Evolutionary conservation across 37 sponge, comb jelly and placozoan species (phyloP), one percentile per base, ranked within the genome.

Genomic region (Cliona cf. orientalis): DNA sequence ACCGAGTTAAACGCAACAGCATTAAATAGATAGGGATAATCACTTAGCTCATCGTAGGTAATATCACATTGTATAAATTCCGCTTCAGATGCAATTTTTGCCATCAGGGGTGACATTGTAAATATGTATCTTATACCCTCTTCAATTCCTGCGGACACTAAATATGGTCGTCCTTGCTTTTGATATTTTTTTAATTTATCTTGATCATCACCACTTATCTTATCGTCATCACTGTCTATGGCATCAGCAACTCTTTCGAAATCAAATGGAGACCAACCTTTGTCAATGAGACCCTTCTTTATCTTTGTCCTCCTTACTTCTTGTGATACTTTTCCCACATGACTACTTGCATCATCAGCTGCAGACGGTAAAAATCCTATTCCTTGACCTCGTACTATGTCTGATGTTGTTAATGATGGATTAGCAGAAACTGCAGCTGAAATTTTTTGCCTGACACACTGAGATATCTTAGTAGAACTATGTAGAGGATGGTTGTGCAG

Each of bases 181-280:
- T 33, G 21, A 26, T 49, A 76, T 60, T 76, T 60, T 61, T 2
- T 14, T 17, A 62, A 36, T 28, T 76, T 76, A 12, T 76, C 64
- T 23, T 37, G 17, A 6, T 28, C 45, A 76, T 76, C 78, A 60
- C 42, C 64, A 61, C 78, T 61, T 5, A 62, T 29, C 22, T 38
- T 3, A 76, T 61, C 61, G 34, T 76, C 78, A 22, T 76, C 78
- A 19, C 39, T 21, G 42, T 76, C 78, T 9, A 76, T 76, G 17
- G 62, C 17, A 42, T 76, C 78, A 37, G 78, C 78, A 2, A 76
- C 62, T 22, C 38, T 64, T 76, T 76, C 78, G 61, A 76, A 76
- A n/a, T 76, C 31, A 17, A 62, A 39, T 33, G 64, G 64, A 4
- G 42, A 37, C 78, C 64, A 76, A 23, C 38, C 45, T 43, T 61